Conservation (phyloP, 2,113 vertebrate genomes). For the Litocranius walleri region DNA sequence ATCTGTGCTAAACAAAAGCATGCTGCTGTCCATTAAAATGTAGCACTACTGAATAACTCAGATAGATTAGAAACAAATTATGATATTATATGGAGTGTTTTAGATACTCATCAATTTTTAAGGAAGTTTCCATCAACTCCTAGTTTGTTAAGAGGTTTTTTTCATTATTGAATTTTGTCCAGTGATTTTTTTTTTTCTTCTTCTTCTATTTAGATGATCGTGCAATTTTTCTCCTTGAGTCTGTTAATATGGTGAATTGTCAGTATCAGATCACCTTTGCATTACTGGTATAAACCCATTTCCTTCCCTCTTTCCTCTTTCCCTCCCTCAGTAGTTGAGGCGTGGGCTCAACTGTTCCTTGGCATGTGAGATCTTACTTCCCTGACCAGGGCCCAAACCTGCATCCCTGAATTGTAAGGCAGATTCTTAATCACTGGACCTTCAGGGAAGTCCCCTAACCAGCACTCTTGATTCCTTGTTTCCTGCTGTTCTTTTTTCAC, state of each 20-base stretch:
- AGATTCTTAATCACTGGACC: not conserved
- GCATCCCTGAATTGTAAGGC: not conserved
- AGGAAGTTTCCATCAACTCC: not conserved
- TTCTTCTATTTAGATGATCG: not conserved
- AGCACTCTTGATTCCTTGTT: not conserved
- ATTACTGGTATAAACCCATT: not conserved
- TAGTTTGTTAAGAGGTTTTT: not conserved
- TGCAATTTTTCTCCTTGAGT: not conserved
- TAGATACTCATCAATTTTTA: not conserved
- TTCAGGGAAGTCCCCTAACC: not conserved
- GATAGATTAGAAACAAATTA: not conserved
- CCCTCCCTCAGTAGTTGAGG: not conserved
- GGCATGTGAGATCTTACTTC: not conserved
- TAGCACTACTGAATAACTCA: not conserved
- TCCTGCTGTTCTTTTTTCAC: not conserved
- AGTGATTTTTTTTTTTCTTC: not conserved
- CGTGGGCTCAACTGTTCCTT: not conserved
- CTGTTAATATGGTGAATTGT: not conserved
- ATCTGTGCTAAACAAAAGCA: not conserved
- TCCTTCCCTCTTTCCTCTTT: not conserved
- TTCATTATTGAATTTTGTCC: not conserved
- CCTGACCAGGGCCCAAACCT: not conserved
- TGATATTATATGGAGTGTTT: not conserved
- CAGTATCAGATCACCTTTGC: not conserved
- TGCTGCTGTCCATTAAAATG: not conserved